Conservation (phyloP, 2,888 invertebrate species). For the Caenorhabditis becei region DNA sequence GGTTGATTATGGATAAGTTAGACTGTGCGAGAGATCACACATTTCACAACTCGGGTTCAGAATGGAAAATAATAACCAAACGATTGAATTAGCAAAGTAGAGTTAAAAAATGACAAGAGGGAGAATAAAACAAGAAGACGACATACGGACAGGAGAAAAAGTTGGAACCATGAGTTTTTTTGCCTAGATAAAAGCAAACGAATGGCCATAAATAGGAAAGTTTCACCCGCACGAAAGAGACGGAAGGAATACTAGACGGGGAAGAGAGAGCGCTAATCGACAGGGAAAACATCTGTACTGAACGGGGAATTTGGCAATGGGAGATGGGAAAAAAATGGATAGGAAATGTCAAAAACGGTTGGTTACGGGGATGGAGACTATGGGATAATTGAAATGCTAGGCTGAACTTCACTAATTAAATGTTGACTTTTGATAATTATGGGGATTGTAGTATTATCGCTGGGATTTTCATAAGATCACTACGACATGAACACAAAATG, state of each 20-base stretch:
- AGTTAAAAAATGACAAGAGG: neutral
- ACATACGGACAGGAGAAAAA: neutral
- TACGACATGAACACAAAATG: too few species aligned
- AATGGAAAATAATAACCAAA: neutral
- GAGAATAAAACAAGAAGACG: neutral
- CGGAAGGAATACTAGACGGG: neutral
- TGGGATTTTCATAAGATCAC: neutral
- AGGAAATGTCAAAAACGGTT: constrained; percentile 1
- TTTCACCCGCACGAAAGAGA: constrained; percentile 14
- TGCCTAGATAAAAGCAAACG: constrained; percentile 22
- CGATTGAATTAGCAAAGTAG: neutral
- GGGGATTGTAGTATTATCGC: neutral
- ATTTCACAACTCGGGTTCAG: constrained; percentile 25
- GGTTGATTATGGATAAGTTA: neutral
- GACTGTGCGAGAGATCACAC: constrained; percentile 32
- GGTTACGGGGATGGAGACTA: neutral
- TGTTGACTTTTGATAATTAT: neutral
- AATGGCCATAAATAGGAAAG: constrained; percentile 25
- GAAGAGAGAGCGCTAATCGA: neutral
- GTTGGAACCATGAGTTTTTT: neutral
- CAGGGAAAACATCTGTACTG: neutral
- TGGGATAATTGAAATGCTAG: constrained; percentile 33
- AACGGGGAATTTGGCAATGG: neutral
- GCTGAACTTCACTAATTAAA: constrained; percentile 20
- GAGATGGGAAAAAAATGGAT: constrained; percentile 2